phyloP scores from a whole-genome alignment of 2,888 invertebrate genomes.

The Spilarctia lutea region DNA sequence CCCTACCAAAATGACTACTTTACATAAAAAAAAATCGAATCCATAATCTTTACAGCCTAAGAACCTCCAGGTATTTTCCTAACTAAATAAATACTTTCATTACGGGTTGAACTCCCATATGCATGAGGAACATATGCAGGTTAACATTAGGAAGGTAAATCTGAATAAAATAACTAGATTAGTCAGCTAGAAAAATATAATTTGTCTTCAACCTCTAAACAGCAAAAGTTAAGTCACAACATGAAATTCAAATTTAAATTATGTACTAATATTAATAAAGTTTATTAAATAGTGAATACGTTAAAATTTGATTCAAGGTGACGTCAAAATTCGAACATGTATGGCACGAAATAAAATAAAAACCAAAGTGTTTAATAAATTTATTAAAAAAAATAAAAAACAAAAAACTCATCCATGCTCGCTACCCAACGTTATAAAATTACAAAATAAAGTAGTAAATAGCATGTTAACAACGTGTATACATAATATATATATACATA shows the following conservation, averaged over 20 bases:
- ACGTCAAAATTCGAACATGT: background rate
- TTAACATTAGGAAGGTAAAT: background rate
- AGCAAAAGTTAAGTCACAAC: conserved; percentile 72
- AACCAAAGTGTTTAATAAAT: conserved; percentile 79
- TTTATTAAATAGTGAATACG: background rate
- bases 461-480: conserved; percentile 76
- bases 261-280: background rate
- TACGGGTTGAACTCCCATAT: too few species aligned
- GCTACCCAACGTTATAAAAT: conserved; percentile 73
- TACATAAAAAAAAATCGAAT: too few species aligned
- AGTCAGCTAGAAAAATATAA: conserved; percentile 77
- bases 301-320: background rate
- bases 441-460: conserved; percentile 75
- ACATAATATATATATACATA: conserved; percentile 59
- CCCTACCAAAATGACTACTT: too few species aligned
- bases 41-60: too few species aligned
- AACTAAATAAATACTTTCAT: too few species aligned
- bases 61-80: too few species aligned
- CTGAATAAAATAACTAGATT: conserved; percentile 34
- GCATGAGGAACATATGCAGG: background rate
- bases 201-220: conserved; percentile 72
- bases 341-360: conserved; percentile 56
- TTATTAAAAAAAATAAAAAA: conserved; percentile 80
- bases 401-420: conserved; percentile 76
- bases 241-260: conserved; percentile 57